These are phyloP conservation scores for Abrostola triplasia DNA, from an alignment of 2,888 invertebrate genomes.

Conservation along the genomic window DNA sequence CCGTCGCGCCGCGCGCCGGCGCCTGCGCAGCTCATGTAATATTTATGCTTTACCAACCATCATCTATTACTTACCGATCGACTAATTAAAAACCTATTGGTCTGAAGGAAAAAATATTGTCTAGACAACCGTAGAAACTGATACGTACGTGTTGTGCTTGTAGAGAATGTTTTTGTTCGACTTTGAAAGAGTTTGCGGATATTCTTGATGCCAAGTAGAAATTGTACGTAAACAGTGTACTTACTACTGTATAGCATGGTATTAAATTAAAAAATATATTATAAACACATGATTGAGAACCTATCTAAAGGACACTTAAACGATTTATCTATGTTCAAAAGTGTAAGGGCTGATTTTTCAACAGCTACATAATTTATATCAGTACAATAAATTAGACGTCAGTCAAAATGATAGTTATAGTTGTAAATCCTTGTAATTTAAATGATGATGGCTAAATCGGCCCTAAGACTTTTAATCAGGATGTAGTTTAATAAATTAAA, in stretches of 20 bases:
- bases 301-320: background rate
- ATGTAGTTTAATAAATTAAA: too few relatives aligned
- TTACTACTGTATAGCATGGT: background rate
- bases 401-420: too few relatives aligned
- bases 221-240: conserved; percentile 13
- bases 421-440: too few relatives aligned
- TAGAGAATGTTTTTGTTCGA: conserved; percentile 37
- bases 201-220: conserved; percentile 30
- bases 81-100: conserved; percentile 73
- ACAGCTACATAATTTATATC: too few relatives aligned
- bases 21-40: conserved; percentile 82
- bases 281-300: background rate
- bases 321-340: background rate
- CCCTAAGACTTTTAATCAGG: too few relatives aligned
- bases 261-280: background rate
- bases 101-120: conserved; percentile 59
- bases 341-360: too few relatives aligned
- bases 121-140: conserved; percentile 56
- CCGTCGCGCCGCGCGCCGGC: conserved; percentile 63
- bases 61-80: conserved; percentile 63
- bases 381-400: too few relatives aligned
- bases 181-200: conserved; percentile 23
- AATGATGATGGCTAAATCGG: too few relatives aligned
- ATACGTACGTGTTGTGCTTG: conserved; percentile 43
- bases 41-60: conserved; percentile 71